Conservation (phyloP, 2,888 invertebrate species). For the Tenodera sinensis region DNA sequence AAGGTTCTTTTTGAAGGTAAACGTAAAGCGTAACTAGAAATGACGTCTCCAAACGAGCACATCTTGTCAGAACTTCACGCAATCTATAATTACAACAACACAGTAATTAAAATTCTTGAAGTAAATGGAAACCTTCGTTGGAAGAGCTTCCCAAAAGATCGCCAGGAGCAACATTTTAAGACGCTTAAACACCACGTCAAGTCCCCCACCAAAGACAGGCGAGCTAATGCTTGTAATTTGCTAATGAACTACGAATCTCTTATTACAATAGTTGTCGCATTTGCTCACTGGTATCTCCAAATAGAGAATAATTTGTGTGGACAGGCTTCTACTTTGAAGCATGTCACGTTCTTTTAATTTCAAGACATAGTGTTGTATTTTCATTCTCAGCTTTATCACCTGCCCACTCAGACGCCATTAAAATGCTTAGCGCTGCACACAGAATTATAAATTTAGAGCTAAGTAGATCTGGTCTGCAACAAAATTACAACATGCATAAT, state of each 20-base stretch:
- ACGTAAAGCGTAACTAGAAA: not conserved
- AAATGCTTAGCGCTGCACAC: not conserved
- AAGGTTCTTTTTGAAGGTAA: not conserved
- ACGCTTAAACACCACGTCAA: not conserved
- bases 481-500: not conserved
- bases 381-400: not conserved
- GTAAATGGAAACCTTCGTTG: not conserved
- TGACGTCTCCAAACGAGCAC: not conserved
- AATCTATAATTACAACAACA: not conserved
- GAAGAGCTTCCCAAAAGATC: not conserved
- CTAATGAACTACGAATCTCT: not conserved
- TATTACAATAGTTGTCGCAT: not conserved
- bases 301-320: not conserved
- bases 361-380: not conserved
- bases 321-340: not conserved
- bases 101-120: not conserved
- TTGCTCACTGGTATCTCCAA: not conserved
- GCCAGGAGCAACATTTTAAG: not conserved
- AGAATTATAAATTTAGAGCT: not conserved
- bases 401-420: not conserved
- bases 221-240: not conserved
- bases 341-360: not conserved
- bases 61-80: not conserved
- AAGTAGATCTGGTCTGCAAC: not conserved
- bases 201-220: not conserved